Base-by-base conservation (phyloP, 2,797 vertebrate species). In the Manis javanica region DNA sequence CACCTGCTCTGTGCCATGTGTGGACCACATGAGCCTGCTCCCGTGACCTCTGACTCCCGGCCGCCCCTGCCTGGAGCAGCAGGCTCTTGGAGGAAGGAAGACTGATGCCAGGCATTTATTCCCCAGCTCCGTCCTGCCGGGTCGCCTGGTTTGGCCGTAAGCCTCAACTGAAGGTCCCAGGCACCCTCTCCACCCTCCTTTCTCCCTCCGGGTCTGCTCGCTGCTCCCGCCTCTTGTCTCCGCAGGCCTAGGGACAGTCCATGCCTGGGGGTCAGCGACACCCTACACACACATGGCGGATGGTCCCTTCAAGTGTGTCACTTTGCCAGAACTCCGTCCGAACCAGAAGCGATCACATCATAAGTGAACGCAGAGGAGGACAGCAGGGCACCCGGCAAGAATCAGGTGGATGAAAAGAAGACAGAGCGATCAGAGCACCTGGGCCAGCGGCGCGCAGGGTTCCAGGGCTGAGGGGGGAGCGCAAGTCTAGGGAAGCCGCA, bases 1-100 rank as follows among this genome's bases (percentile, higher is more conserved):
- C 1, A 31, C 7, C 10, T n/a, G 7, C 29, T 7, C 59, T 2
- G 31, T 18, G n/a, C 39, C 5, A 0, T 2, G 26, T 0, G 68
- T 0, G 7, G 66, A 15, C 59, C 23, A 7, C 51, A 15, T 5
- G n/a, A 12, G 84, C 49, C 31, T 42, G 0, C 14, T 26, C 37
- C 74, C 49, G 21, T 7, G 31, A 21, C 57, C 31, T 34, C 49
- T 18, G 18, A 37, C 51, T 34, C 21, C 3, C 1, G 19, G 46
- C 2, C 4, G 26, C 23, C 49, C 46, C 5, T 4, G n/a, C 34
- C 84, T 10, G 0, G 39, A 61, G 34, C n/a, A 3, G 86, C 0
- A 34, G 37, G 29, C 31, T 15, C 53, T 3, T 0, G 46, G n/a
- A 64, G 55, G 42, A 15, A 77, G 53, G 71, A 34, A 5, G 8